Conservation (phyloP, 2,888 invertebrate species). For the Trichogramma dendrolimi region DNA sequence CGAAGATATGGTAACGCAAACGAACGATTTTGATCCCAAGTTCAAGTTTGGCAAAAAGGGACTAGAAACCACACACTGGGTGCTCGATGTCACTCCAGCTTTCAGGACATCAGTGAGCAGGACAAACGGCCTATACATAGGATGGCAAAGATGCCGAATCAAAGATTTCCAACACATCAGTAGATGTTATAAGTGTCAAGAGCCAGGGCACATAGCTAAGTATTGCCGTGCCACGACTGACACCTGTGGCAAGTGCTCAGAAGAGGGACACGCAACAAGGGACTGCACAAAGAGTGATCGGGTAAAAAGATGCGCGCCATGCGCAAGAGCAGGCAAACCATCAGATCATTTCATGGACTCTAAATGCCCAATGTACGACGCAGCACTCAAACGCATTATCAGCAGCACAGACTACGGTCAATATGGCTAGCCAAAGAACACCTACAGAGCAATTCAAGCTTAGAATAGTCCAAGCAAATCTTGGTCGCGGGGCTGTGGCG, state of each 20-base stretch:
- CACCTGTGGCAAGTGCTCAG: not conserved
- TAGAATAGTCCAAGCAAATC: slow-evolving; percentile 11
- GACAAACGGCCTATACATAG: not conserved
- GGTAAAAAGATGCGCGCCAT: not conserved
- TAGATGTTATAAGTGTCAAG: slow-evolving; percentile 10
- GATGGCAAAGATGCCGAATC: slow-evolving; percentile 3
- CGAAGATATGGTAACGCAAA: not conserved
- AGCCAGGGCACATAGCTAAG: slow-evolving; percentile 2
- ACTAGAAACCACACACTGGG: not conserved
- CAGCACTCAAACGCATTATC: not conserved
- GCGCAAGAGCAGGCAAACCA: not conserved
- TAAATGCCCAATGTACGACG: not conserved
- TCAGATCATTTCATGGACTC: not conserved
- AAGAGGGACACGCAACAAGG: not conserved
- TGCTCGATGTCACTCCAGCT: slow-evolving; percentile 6
- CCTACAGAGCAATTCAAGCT: too few species aligned
- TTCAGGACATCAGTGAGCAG: not conserved
- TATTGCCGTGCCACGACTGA: not conserved
- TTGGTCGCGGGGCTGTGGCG: not conserved
- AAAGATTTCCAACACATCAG: slow-evolving; percentile 3
- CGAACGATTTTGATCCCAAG: not conserved
- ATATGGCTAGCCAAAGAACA: too few species aligned
- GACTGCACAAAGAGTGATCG: not conserved
- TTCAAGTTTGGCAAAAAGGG: slow-evolving; percentile 9
- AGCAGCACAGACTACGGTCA: not conserved